phyloP scores from a whole-genome alignment of 2,797 vertebrate species.

The Stomatorhinus walkeri region DNA sequence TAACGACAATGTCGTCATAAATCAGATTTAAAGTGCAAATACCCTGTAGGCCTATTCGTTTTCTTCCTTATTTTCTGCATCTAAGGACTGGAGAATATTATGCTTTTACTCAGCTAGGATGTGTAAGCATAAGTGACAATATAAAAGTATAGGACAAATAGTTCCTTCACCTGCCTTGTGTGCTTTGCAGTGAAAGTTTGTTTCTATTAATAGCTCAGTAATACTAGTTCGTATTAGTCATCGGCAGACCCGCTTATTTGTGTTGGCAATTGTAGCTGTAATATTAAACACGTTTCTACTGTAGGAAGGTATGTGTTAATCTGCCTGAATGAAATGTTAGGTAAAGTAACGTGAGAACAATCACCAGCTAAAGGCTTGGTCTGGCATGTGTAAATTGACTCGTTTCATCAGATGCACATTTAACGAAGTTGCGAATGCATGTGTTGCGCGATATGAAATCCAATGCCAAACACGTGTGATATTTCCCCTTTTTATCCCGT shows the following conservation, averaged over 20 bases:
- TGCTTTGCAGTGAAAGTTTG: background rate
- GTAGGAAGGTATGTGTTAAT: background rate
- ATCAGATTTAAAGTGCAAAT: background rate
- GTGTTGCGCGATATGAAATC: background rate
- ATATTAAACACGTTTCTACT: background rate
- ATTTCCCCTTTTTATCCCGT: background rate
- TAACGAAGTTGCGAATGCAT: background rate
- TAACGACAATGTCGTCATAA: background rate
- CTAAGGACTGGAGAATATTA: background rate
- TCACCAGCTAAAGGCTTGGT: background rate
- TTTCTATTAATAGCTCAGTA: background rate
- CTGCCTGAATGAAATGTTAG: background rate
- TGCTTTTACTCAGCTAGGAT: background rate
- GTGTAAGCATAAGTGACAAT: background rate
- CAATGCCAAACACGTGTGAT: background rate
- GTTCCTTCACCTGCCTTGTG: background rate
- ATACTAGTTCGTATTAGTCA: background rate
- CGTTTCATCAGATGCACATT: background rate
- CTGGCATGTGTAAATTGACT: slow-evolving; percentile 1
- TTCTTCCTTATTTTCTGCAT: background rate
- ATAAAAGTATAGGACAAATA: background rate
- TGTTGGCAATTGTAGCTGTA: background rate
- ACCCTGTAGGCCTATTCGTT: background rate
- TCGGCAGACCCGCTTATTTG: background rate
- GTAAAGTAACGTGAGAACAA: background rate